phyloP scores from a whole-genome alignment of 2,113 vertebrate species.

The Orycteropus afer region DNA sequence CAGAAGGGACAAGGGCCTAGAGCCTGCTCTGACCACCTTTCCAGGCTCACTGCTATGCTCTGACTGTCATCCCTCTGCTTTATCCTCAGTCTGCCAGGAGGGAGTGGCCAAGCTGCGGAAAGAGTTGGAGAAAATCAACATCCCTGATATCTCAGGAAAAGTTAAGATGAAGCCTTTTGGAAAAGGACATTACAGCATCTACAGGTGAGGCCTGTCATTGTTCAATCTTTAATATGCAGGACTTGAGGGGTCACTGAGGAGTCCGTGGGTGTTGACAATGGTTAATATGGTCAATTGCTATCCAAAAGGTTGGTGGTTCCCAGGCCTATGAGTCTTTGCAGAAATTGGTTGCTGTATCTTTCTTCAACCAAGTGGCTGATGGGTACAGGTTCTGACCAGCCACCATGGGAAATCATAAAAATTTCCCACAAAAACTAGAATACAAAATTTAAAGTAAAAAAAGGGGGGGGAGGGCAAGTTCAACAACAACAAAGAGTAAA shows the following conservation, averaged over 20 bases:
- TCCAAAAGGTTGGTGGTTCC: not conserved
- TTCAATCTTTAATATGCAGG: not conserved
- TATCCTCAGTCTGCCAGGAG: constrained; percentile 73
- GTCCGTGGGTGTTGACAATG: not conserved
- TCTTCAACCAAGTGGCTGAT: not conserved
- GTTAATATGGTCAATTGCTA: not conserved
- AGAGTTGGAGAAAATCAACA: constrained; percentile 72
- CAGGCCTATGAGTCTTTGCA: not conserved
- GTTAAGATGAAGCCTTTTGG: constrained; percentile 46
- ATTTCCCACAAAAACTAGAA: not conserved
- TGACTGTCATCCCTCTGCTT: not conserved
- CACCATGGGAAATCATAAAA: not conserved
- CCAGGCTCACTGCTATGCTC: fast-evolving
- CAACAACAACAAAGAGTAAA: not conserved
- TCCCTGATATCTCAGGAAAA: constrained; percentile 75
- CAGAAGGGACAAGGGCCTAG: not conserved
- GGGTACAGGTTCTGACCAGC: not conserved
- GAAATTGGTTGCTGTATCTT: not conserved
- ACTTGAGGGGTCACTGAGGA: too few relatives aligned
- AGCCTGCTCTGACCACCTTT: too few relatives aligned
- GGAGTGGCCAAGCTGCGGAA: constrained; percentile 48
- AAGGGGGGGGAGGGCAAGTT: not conserved
- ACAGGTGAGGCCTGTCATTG: constrained; percentile 77
- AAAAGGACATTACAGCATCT: constrained; percentile 74
- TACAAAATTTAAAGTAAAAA: not conserved